phyloP scores from a whole-genome alignment of 2,888 invertebrate genomes.

The Palloptera scutellata region DNA sequence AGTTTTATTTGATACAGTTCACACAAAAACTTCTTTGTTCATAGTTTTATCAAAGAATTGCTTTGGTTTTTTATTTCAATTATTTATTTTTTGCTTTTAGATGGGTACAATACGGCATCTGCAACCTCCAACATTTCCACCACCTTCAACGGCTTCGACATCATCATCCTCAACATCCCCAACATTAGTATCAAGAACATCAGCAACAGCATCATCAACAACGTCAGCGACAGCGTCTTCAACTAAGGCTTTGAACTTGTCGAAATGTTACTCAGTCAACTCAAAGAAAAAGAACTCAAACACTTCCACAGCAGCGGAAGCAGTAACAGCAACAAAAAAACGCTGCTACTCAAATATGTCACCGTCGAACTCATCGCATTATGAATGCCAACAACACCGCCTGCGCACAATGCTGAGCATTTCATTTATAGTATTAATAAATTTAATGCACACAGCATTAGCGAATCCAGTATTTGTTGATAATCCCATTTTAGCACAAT shows the following conservation, averaged over 20 bases:
- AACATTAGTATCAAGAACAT: no score
- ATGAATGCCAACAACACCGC: slow-evolving; percentile 24
- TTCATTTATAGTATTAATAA: slow-evolving; percentile 20
- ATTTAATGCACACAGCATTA: slow-evolving; percentile 43
- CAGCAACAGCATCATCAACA: neutral
- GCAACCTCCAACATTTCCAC: slow-evolving; percentile 41
- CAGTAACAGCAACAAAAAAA: neutral
- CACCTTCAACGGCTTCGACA: slow-evolving; percentile 21
- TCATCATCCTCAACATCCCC: neutral
- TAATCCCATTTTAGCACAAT: slow-evolving; percentile 65
- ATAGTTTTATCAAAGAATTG: neutral
- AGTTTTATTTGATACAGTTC: slow-evolving; percentile 12
- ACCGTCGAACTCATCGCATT: slow-evolving; percentile 19
- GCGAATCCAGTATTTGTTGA: slow-evolving; percentile 63
- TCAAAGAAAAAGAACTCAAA: no score
- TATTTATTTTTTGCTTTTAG: slow-evolving; percentile 44
- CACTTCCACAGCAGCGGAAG: neutral
- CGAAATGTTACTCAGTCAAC: slow-evolving; percentile 1
- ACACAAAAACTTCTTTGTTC: slow-evolving; percentile 14
- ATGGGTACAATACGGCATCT: slow-evolving; percentile 52
- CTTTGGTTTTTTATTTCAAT: slow-evolving; percentile 19
- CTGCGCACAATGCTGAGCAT: slow-evolving; percentile 29
- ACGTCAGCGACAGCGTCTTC: slow-evolving; percentile 8
- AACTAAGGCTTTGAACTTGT: slow-evolving; percentile 7
- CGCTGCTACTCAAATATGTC: neutral